Conservation (phyloP, 1,140 invertebrate species). For the Drosophila gunungcola region DNA sequence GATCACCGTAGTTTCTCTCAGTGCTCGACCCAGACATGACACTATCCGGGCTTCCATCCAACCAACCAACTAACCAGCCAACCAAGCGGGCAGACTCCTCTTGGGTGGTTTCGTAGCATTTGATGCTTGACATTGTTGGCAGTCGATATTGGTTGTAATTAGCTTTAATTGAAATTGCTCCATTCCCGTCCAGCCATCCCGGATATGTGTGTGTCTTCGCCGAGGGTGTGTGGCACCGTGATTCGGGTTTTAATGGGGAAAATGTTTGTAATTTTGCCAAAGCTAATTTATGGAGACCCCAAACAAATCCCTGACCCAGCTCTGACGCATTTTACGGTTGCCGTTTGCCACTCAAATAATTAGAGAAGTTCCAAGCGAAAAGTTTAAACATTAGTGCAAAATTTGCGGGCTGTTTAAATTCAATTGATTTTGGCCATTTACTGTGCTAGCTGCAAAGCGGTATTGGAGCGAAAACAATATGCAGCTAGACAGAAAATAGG, state of each 20-base stretch:
- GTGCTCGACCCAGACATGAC: slow-evolving; percentile 39
- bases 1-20: slow-evolving; percentile 33
- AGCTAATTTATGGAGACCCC: slow-evolving; percentile 76
- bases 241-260: slow-evolving; percentile 79
- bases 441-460: slow-evolving; percentile 2
- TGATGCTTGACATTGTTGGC: slow-evolving; percentile 79
- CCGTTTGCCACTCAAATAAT: slow-evolving; percentile 61
- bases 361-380: slow-evolving; percentile 56
- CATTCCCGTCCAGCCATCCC: slow-evolving; percentile 58
- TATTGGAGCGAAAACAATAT: slow-evolving; percentile 26
- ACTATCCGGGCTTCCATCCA: slow-evolving; percentile 34
- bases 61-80: slow-evolving; percentile 13
- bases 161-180: slow-evolving; percentile 83
- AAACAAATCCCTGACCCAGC: slow-evolving; percentile 9
- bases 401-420: slow-evolving; percentile 37
- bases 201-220: slow-evolving; percentile 3
- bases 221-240: slow-evolving; percentile 37
- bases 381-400: slow-evolving; percentile 39
- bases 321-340: slow-evolving; percentile 34
- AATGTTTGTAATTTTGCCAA: slow-evolving; percentile 79
- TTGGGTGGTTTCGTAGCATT: slow-evolving; percentile 55
- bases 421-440: slow-evolving; percentile 31
- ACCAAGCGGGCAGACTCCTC: slow-evolving; percentile 20
- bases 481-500: slow-evolving; percentile 34
- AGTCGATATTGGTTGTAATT: slow-evolving; percentile 83